Evolutionary conservation across 2,888 invertebrate genomes (phyloP).

Genomic region (Eutolmus rufibarbis): DNA sequence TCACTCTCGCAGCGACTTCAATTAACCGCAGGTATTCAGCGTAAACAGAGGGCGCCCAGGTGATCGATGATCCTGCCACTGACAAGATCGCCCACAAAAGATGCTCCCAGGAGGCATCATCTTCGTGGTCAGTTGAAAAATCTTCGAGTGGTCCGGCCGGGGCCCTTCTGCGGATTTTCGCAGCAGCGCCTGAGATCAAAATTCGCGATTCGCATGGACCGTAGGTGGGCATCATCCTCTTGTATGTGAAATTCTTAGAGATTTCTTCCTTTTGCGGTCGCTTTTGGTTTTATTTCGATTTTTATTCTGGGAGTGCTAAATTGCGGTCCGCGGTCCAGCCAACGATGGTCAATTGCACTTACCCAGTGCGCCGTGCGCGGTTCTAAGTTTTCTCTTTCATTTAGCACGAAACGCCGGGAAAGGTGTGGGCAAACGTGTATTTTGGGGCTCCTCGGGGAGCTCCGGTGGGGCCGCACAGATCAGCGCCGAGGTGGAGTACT

Average conservation of each 20-base stretch:
- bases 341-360: neutral
- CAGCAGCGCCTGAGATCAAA: neutral
- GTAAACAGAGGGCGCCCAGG: constrained; percentile 4
- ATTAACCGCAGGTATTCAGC: constrained; percentile 6
- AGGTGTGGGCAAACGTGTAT: neutral
- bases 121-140: neutral
- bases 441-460: neutral
- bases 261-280: neutral
- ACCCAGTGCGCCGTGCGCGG: neutral
- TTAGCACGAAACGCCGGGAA: neutral
- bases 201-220: neutral
- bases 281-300: neutral
- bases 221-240: neutral
- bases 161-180: neutral
- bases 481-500: neutral
- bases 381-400: constrained; percentile 3
- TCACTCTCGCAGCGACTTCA: neutral
- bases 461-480: neutral
- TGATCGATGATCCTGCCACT: constrained; percentile 22
- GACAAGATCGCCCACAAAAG: constrained; percentile 15
- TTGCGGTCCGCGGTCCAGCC: neutral
- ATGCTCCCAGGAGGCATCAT: neutral
- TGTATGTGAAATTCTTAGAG: neutral
- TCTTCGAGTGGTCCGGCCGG: neutral
- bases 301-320: neutral